Evolutionary conservation across 2,888 invertebrate species (phyloP).

Genomic region (Calephelis perditalis): DNA sequence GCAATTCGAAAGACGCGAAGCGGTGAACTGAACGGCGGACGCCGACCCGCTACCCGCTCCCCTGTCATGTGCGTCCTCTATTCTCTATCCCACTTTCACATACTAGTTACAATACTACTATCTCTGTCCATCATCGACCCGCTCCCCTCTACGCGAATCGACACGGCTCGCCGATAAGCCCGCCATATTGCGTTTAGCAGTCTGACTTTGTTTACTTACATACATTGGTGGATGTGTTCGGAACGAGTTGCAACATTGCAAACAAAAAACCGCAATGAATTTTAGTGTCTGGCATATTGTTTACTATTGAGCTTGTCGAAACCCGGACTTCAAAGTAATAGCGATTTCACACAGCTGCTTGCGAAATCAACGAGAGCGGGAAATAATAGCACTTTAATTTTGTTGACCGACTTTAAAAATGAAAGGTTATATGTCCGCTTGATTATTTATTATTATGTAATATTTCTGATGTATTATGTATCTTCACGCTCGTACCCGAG

Average conservation of each 20-base stretch:
- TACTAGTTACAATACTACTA: constrained; percentile 34
- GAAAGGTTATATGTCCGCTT: too few relatives aligned
- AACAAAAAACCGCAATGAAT: neutral
- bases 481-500: too few relatives aligned
- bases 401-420: too few relatives aligned
- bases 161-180: constrained; percentile 38
- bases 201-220: neutral
- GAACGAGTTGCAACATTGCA: neutral
- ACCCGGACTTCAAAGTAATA: neutral
- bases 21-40: constrained; percentile 43
- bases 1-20: constrained; percentile 40
- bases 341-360: constrained; percentile 1
- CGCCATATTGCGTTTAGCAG: constrained; percentile 11
- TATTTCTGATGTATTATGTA: too few relatives aligned
- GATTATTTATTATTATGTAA: too few relatives aligned
- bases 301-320: constrained; percentile 1
- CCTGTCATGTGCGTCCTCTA: constrained; percentile 38
- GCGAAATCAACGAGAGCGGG: neutral
- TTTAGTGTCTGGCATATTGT: neutral
- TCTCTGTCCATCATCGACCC: constrained; percentile 56
- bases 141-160: constrained; percentile 46
- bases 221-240: neutral
- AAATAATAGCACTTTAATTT: neutral
- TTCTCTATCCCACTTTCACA: constrained; percentile 44
- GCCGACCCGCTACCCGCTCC: constrained; percentile 39